Evolutionary conservation across 2,797 vertebrate genomes (phyloP), one percentile per base, ranked within the genome.

Genomic region (Protonibea diacanthus): DNA sequence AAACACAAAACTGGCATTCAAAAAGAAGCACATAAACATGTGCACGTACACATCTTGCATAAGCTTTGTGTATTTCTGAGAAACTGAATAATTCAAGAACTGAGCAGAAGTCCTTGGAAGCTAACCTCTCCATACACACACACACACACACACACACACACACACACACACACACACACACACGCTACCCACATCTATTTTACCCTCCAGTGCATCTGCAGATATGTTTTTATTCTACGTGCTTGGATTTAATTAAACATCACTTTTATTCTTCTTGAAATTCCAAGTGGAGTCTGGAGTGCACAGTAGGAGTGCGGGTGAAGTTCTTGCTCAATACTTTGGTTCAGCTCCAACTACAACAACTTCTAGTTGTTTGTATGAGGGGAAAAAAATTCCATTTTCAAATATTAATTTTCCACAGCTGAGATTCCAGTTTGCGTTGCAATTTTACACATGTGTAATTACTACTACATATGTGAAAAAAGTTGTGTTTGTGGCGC

Each of bases 81-180:
- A 62, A 69, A 65, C 52, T 88, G 69, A 93, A 90, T 90, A 79
- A 93, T 90, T 89, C 59, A 92, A 78, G 49, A 74, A 82, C 47
- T 81, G 33, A 57, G 65, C 12, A 75, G 47, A 64, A 71, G 77
- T 69, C 71, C 70, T 71, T 61, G 21, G 64, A 63, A 71, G 52
- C 52, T 21, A 76, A 74, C 69, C 62, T 17, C 11, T 21, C 59
- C 61, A 38, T 51, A 53, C 38, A 69, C 20, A 59, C 66, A 58
- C 42, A 51, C 52, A 58, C 38, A 56, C 8, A 0, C 44, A 59
- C 66, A 58, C 42, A 49, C 52, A 58, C 38, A 56, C 8, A 0
- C 44, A 45, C 29, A 33, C 29, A 33, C 29, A 33, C 29, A 33
- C 29, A 33, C 29, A 33, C 33, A 38, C 56, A 52, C 38, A 69